Conservation (phyloP, 2,797 vertebrate genomes). For the Balearica regulorum region DNA sequence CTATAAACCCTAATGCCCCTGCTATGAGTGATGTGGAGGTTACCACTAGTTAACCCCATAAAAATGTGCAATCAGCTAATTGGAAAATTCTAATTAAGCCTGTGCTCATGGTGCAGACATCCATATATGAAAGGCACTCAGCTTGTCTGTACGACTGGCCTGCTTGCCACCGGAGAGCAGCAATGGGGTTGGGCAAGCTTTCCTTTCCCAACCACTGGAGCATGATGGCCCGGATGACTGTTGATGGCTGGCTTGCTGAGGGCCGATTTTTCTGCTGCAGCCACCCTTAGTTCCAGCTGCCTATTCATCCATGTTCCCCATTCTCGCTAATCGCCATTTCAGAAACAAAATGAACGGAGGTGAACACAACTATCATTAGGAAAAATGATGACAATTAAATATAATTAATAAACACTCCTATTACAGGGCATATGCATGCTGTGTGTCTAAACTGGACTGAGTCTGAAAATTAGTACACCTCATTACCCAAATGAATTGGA, state of each 20-base stretch:
- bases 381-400: conserved; percentile 60
- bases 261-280: background rate
- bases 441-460: conserved; percentile 46
- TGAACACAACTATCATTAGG: conserved; percentile 51
- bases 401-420: conserved; percentile 68
- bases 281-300: conserved; percentile 26
- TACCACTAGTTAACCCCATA: background rate
- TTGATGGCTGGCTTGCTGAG: conserved; percentile 2
- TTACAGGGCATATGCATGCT: conserved; percentile 61
- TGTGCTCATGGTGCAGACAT: background rate
- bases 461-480: conserved; percentile 53
- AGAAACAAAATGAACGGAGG: conserved; percentile 35
- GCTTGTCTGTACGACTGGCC: background rate
- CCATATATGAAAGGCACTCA: background rate
- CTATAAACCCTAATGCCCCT: background rate
- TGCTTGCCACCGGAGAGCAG: background rate
- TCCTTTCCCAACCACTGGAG: conserved; percentile 5
- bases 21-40: background rate
- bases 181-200: background rate
- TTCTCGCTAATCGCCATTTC: conserved; percentile 14
- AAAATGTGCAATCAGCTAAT: conserved; percentile 9
- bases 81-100: conserved; percentile 29
- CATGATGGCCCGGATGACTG: background rate
- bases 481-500: conserved; percentile 64
- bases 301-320: background rate